Evolutionary conservation across 2,888 invertebrate species (phyloP).

Genomic region (Hartigia nigra): DNA sequence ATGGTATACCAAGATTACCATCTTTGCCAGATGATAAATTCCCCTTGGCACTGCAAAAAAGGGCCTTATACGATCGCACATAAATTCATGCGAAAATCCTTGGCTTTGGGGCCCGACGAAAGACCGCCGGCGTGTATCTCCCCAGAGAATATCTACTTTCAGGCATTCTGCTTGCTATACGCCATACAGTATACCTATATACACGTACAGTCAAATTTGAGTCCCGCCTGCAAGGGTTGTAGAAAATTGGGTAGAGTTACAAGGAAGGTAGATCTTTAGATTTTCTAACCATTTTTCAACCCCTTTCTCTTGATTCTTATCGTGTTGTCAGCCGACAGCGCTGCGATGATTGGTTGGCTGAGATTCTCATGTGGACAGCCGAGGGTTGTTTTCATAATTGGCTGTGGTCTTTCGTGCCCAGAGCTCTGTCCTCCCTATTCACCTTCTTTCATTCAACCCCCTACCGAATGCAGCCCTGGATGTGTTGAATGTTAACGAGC

Average conservation of each 20-base stretch:
- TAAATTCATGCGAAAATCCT: conserved; percentile 23
- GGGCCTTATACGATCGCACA: conserved; percentile 6
- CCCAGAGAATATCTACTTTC: background rate
- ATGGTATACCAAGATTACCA: background rate
- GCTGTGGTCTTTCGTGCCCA: conserved; percentile 15
- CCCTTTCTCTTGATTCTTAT: conserved; percentile 41
- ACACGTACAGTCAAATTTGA: background rate
- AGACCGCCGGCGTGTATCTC: background rate
- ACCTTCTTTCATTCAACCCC: conserved; percentile 28
- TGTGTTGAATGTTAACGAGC: conserved; percentile 33
- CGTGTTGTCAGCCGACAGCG: conserved; percentile 30
- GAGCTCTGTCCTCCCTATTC: conserved; percentile 10
- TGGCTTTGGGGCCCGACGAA: background rate
- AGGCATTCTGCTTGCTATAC: background rate
- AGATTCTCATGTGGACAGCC: conserved; percentile 29
- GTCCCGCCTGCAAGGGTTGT: background rate
- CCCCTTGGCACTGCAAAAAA: conserved; percentile 8
- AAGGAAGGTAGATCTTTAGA: background rate
- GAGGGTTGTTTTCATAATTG: conserved; percentile 42
- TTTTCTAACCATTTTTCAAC: conserved; percentile 18
- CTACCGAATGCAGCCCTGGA: conserved; percentile 27
- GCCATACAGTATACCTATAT: background rate
- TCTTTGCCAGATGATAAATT: background rate
- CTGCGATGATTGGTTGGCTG: conserved; percentile 40
- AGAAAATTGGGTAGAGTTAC: background rate